Base-by-base conservation (phyloP, 2,797 vertebrate species). In the Chromis chromis region DNA sequence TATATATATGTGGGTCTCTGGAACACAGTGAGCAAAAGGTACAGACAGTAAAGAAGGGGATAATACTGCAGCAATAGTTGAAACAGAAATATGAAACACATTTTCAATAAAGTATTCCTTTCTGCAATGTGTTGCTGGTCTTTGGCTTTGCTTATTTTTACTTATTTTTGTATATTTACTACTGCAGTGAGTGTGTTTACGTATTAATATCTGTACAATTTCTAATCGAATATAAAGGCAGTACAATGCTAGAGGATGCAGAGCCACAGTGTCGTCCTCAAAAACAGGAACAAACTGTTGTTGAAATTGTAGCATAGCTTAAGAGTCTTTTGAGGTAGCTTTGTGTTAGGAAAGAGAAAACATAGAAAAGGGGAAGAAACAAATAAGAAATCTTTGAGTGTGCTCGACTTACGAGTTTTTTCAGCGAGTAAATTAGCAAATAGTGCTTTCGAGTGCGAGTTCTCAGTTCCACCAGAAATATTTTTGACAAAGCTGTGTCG, bases 401-500 rank as follows among this genome's bases (percentile, higher is more conserved):
- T 31, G 13, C 19, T 13, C 31, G 6, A 42, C 39, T 53, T 48
- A 21, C 6, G 44, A 46, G 46, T 48, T 48, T 58, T 19, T 68
- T 21, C n/a, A 54, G 24, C 1, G 55, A 36, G 59, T 25, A 17
- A 3, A 21, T 50, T 9, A 39, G 17, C 24, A 25, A n/a, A 48
- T 12, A 74, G 54, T 11, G 22, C n/a, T 64, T 59, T 67, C 25
- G 60, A 6, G 28, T 21, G 11, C 10, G 48, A 63, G 22, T 28
- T 72, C 48, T 65, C 28, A 65, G 31, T 69, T 65, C 25, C 46
- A 49, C 21, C 9, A 68, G 25, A 40, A 58, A 55, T 6, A 63
- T 19, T 62, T 68, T 24, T 31, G 44, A 74, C 50, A 70, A 79
- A 69, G 24, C 57, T 49, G 21, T 74, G 57, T 25, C 40, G 56